Base-by-base conservation (phyloP, 2,888 invertebrate species). In the Strigamia crassipes region DNA sequence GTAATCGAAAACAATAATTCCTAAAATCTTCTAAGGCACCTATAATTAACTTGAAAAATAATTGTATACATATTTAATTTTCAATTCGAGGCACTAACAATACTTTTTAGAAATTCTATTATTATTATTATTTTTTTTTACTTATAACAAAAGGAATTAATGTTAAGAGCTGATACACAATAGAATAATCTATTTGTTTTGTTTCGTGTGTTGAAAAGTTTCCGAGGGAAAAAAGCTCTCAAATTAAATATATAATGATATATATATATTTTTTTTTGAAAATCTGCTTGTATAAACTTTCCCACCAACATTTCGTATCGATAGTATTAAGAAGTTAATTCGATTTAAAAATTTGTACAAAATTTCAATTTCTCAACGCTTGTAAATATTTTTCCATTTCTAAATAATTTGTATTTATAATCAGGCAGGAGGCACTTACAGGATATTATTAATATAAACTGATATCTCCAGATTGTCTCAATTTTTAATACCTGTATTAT, bases 291-390 rank as follows among this genome's bases (percentile, higher is more conserved):
- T 56, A 56, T 56, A 56, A 56, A 56, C n/a, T 56, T 56, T 56
- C 38, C 18, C 56, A 56, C 21, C n/a, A n/a, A n/a, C n/a, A 2
- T 27, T 73, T 73, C 12, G 23, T 73, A 73, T 73, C 73, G 31
- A 73, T 73, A 73, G 61, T 23, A 66, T 66, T 23, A 66, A 23
- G 12, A 31, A 2, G 73, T 13, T 31, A 73, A 56, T 56, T 56
- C n/a, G 56, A 56, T 18, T 56, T 51, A 51, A 73, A 73, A 73
- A 73, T 73, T 73, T 73, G 73, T 73, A 73, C 73, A 73, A 73
- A 73, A 73, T 73, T 73, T 23, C 15, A 27, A 31, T 27, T 27
- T 73, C 31, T 73, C 15, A 73, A 73, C 73, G 31, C 73, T 73
- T 73, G 73, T 73, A 73, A 73, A 73, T 73, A 73, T 31, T 73